Base-by-base conservation (phyloP, 2,888 invertebrate genomes). In the Pegoplata infirma region DNA sequence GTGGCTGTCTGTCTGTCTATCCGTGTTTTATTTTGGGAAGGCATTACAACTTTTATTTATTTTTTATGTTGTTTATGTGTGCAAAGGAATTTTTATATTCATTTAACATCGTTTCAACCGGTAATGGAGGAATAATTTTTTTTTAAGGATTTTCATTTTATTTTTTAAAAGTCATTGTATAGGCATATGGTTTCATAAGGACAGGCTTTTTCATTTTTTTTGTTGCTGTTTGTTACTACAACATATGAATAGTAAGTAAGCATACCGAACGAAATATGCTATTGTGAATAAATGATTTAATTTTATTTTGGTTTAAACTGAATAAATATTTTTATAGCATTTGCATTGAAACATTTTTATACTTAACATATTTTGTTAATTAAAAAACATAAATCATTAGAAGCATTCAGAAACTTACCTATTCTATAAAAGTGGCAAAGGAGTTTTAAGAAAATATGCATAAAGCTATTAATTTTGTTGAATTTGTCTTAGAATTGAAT, bases 81-180 rank as follows among this genome's bases (percentile, higher is more conserved):
- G 49, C 46, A 69, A 74, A 78, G 59, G 74, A 78, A 78, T 78
- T 74, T 78, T 74, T 78, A 78, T 74, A 71, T 78, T 66, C 69
- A 69, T 78, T 78, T 71, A 78, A 61, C 78, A 74, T 71, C 69
- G 64, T 56, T 78, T 68, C 66, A 69, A 66, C 55, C 58, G 64
- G 59, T 71, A 78, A 74, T 74, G 69, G 74, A 40, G 64, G 68
- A 73, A 78, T 64, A 73, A 76, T 64, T 66, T 58, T 23, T 72
- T 36, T 47, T 44, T n/a, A n/a, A n/a, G 19, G 10, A 23, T 21
- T 14, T 49, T 64, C 47, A n/a, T 8, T 44, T 63, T 67, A 66
- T 40, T 46, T 23, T n/a, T n/a, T n/a, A 53, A 40, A 71, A 72
- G 40, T 56, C 51, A 51, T 56, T 58, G 32, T 44, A 44, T 46